Conservation (phyloP, 2,797 vertebrate genomes). For the Neostethus bicornis region DNA sequence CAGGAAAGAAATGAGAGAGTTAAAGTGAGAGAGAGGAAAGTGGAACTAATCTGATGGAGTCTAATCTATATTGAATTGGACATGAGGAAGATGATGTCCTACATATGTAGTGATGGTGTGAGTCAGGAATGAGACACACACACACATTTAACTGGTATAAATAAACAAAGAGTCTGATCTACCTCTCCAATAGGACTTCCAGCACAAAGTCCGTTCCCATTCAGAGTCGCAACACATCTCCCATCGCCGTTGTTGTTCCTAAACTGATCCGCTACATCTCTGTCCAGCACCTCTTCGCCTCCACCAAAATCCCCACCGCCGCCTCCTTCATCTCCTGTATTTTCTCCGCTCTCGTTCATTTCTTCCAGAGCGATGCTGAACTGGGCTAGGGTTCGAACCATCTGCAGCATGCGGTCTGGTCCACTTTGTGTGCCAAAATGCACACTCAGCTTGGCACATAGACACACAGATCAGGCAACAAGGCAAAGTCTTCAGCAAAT, state of each 20-base stretch:
- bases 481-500: constrained; percentile 17
- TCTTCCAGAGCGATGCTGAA: constrained; percentile 98
- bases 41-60: constrained; percentile 8
- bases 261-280: constrained; percentile 70
- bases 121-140: neutral
- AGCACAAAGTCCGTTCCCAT: constrained; percentile 64
- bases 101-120: constrained; percentile 8
- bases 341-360: constrained; percentile 91
- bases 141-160: constrained; percentile 3
- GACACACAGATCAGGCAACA: constrained; percentile 14
- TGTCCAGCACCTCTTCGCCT: constrained; percentile 69
- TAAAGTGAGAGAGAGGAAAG: constrained; percentile 5
- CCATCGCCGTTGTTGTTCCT: constrained; percentile 62
- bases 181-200: constrained; percentile 80
- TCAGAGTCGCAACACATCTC: constrained; percentile 60
- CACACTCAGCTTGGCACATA: constrained; percentile 49
- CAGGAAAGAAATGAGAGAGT: neutral
- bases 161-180: constrained; percentile 47
- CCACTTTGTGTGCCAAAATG: constrained; percentile 38
- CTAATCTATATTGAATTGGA: constrained; percentile 18
- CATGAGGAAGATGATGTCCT: constrained; percentile 9
- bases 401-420: constrained; percentile 91
- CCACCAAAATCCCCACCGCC: constrained; percentile 56
- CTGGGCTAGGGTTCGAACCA: constrained; percentile 97
- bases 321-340: constrained; percentile 78